These are phyloP conservation scores for Poicephalus gulielmi DNA, from an alignment of 2,113 vertebrate species.

Conservation along the genomic window DNA sequence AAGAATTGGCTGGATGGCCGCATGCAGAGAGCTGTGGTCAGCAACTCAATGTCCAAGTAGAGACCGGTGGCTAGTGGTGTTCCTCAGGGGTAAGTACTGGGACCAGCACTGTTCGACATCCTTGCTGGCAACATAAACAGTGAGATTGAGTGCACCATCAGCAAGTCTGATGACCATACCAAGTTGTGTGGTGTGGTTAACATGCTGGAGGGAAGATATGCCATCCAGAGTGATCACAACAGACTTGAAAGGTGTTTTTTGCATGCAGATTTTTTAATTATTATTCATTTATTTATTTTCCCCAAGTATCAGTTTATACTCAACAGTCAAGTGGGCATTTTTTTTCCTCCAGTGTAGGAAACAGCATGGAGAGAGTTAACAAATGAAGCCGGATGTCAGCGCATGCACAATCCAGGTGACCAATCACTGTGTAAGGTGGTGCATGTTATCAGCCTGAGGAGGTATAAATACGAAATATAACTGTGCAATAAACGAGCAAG, in stretches of 20 bases:
- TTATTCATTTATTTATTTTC: background rate
- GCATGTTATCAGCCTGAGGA: too few relatives aligned
- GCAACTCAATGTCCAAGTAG: background rate
- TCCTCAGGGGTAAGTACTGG: background rate
- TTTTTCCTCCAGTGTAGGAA: background rate
- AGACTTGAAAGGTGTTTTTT: background rate
- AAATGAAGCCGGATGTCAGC: too few relatives aligned
- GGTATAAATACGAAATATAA: too few relatives aligned
- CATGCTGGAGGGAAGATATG: background rate
- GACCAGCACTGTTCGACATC: background rate
- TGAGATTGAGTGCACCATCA: background rate
- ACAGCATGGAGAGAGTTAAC: too few relatives aligned
- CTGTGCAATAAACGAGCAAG: too few relatives aligned
- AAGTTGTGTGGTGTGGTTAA: background rate
- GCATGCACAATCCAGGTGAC: too few relatives aligned
- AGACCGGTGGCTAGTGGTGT: background rate
- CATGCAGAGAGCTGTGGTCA: background rate
- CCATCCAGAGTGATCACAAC: background rate
- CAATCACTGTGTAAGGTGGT: too few relatives aligned
- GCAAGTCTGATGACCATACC: background rate
- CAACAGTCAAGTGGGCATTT: background rate
- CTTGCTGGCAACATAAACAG: background rate
- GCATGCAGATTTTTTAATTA: background rate
- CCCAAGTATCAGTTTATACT: background rate
- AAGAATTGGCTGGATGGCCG: background rate